Base-by-base conservation (phyloP, 2,888 invertebrate species). In the Neelides folsomi region DNA sequence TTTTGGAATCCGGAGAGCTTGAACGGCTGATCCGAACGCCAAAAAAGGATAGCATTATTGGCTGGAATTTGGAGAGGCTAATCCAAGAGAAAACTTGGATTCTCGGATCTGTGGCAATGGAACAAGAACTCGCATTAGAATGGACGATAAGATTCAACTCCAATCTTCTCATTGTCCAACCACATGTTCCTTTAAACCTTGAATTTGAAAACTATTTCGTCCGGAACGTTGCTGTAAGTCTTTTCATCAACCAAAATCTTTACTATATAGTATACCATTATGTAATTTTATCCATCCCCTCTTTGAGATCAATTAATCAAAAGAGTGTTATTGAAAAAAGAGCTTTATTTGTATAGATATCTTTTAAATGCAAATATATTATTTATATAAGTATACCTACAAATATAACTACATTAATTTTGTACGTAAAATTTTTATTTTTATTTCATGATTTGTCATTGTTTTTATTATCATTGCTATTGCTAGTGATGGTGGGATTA, bases 1-100 rank as follows among this genome's bases (percentile, higher is more conserved):
- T 67, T 37, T 51, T 67, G 48, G 67, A 67, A 54, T 63, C 67
- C 1, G 61, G 62, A 40, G 67, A 67, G 51, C 55, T 67, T 42
- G 60, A 65, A 47, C 53, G 56, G 5, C 47, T 67, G 16, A 62
- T 65, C 0, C 47, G 54, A 34, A 46, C 53, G 19, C 40, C 55
- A 8, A 54, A 40, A 39, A 27, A 27, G 27, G 27, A 27, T 27
- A 27, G 7, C 27, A 27, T 27, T 7, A 51, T 50, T 18, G 55
- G 54, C 36, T 52, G 54, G 4, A 45, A 59, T 38, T 48, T 47
- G 9, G 55, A 49, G 18, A 51, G 53, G 41, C 35, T 62, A 8
- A 53, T 56, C 16, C 53, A 52, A 40, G 52, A 59, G 15, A 64
- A 62, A 51, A 53, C 62, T 12, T 64, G 62, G 62, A 61, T 64